A percentile compares a stretch with the other conserved stretches of the same genome.
These are phyloP conservation scores for Gortyna flavago DNA, from an alignment of 2,888 invertebrate species.

Conservation along the genomic window DNA sequence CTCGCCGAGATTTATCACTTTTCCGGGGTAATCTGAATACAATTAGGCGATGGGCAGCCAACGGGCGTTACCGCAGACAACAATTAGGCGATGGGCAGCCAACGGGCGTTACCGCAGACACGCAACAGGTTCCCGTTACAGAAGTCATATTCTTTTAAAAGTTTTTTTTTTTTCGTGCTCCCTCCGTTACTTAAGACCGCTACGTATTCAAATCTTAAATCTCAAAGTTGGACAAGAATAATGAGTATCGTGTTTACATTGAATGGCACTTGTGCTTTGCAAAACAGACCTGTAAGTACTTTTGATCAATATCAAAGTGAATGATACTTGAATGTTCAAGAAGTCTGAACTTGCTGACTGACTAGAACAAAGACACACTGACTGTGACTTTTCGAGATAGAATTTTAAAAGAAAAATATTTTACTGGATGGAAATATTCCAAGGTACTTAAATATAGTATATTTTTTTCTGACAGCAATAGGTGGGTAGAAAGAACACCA, in stretches of 20 bases:
- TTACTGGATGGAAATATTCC: not conserved
- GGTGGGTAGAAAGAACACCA: conserved; percentile 63
- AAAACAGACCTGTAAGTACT: conserved; percentile 9
- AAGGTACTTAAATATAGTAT: too few relatives aligned
- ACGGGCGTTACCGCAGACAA: conserved; percentile 75
- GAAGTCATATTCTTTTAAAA: conserved; percentile 62
- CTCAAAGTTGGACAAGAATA: conserved; percentile 27
- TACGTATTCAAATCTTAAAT: conserved; percentile 41
- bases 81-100: conserved; percentile 86
- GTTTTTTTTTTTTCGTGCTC: conserved; percentile 50
- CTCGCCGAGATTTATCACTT: conserved; percentile 87
- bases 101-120: conserved; percentile 73
- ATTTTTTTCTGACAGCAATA: not conserved
- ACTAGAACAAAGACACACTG: conserved; percentile 16
- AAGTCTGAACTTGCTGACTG: conserved; percentile 11
- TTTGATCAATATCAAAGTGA: conserved; percentile 23
- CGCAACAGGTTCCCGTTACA: conserved; percentile 81
- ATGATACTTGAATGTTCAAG: conserved; percentile 20
- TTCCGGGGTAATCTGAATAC: conserved; percentile 89
- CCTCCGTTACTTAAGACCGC: conserved; percentile 42
- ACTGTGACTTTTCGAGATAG: not conserved
- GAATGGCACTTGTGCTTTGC: conserved; percentile 22
- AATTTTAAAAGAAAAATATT: not conserved
- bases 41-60: conserved; percentile 85
- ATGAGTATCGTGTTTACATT: conserved; percentile 19